Conservation (phyloP, 2,113 vertebrate species). For the Scopus umbretta region DNA sequence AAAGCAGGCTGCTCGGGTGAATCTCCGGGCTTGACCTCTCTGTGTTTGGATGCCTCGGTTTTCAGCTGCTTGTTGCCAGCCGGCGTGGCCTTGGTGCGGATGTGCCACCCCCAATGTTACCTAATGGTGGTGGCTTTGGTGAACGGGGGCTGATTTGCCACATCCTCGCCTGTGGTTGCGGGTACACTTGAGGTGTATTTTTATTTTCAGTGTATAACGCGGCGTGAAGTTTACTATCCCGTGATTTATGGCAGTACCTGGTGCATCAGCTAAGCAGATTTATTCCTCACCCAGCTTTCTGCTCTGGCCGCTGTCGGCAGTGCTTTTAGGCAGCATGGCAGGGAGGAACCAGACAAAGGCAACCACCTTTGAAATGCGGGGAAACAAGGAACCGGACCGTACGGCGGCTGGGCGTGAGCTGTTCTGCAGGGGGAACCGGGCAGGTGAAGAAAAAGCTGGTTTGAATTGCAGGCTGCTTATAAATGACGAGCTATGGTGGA, state of each 20-base stretch:
- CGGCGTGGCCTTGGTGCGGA: not conserved
- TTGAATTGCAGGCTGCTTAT: not conserved
- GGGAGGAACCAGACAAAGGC: not conserved
- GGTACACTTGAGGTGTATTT: not conserved
- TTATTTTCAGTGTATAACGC: not conserved
- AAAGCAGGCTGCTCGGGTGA: not conserved
- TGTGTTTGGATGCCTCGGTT: not conserved
- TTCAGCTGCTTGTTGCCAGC: not conserved
- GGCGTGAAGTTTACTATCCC: not conserved
- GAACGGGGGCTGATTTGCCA: not conserved
- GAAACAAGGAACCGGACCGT: not conserved
- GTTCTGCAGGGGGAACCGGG: not conserved
- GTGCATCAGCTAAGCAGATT: not conserved
- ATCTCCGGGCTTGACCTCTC: not conserved
- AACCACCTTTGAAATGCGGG: not conserved
- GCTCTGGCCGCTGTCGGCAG: not conserved
- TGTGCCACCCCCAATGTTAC: not conserved
- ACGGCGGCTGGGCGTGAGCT: not conserved
- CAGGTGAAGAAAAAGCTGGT: not conserved
- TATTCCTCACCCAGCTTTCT: not conserved
- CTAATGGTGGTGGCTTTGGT: not conserved
- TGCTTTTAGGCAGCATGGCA: fast-evolving
- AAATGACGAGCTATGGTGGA: constrained; percentile 12
- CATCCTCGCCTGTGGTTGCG: not conserved
- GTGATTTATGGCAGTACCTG: not conserved